Evolutionary conservation across 2,888 invertebrate genomes (phyloP).

Genomic region (Spicauda simplicius): DNA sequence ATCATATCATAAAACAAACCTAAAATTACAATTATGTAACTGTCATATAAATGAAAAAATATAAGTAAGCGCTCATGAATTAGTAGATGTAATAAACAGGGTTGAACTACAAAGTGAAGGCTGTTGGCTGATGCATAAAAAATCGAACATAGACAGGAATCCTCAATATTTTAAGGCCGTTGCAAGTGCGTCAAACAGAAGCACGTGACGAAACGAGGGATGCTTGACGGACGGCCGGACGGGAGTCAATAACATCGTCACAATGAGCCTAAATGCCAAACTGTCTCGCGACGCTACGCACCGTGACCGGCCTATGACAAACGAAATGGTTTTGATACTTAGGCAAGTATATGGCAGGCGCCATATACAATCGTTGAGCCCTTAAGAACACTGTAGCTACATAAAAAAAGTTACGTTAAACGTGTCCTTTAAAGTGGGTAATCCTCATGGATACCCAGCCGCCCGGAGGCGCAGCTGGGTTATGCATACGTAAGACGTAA

Average conservation of each 20-base stretch:
- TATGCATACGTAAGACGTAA: too few relatives aligned
- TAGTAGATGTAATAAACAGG: not conserved
- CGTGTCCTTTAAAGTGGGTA: too few relatives aligned
- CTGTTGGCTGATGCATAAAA: not conserved
- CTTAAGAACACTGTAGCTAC: too few relatives aligned
- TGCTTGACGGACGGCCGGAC: slow-evolving; percentile 58
- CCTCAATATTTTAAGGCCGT: slow-evolving; percentile 29
- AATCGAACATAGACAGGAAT: not conserved
- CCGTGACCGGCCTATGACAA: slow-evolving; percentile 57
- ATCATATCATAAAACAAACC: too few relatives aligned
- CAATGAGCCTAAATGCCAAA: slow-evolving; percentile 79
- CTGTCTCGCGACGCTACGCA: slow-evolving; percentile 73
- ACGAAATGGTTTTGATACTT: slow-evolving; percentile 62
- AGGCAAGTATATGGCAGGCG: not conserved
- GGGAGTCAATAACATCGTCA: slow-evolving; percentile 74
- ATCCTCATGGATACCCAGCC: too few relatives aligned
- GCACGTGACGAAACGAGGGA: slow-evolving; percentile 60
- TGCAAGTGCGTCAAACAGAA: slow-evolving; percentile 52
- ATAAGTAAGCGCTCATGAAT: too few relatives aligned
- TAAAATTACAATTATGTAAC: too few relatives aligned
- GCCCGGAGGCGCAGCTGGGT: too few relatives aligned
- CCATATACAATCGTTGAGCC: too few relatives aligned
- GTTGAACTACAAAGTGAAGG: not conserved
- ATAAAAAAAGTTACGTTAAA: too few relatives aligned
- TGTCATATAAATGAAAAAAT: too few relatives aligned